Evolutionary conservation across 2,888 invertebrate genomes (phyloP), one percentile per base, ranked within the genome.

Genomic region (Ashinkailepas kermadecensis): DNA sequence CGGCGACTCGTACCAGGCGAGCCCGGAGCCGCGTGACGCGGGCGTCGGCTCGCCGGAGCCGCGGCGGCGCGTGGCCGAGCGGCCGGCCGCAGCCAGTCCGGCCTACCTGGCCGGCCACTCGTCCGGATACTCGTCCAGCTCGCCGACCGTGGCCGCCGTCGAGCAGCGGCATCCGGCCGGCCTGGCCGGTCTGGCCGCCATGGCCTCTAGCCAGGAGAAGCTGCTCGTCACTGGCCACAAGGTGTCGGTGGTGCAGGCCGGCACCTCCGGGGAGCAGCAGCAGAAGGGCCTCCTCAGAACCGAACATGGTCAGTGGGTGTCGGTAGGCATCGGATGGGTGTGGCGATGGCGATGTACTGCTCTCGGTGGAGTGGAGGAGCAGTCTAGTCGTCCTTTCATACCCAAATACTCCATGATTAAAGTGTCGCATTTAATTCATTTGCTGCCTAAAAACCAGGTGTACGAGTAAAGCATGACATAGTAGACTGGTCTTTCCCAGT

Each of bases 141-240:
- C 74, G 18, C 74, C 74, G 54, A 74, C 74, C 9, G 74, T 74
- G 54, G 74, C 74, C 18, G 54, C 11, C 39, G 65, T 9, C 65
- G 23, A 9, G 23, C 67, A 25, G 67, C 67, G 67, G 25, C 39
- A 70, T 25, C 54, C 54, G 74, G 56, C 56, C 54, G 74, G 74
- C 10, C 74, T 74, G 74, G 74, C 74, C 21, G 11, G 74, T 0
- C 74, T 74, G 54, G 74, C 74, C 10, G 74, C 74, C 54, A 74
- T 74, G 74, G 74, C 74, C 74, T 74, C 74, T 56, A 74, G 74
- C 74, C 74, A 74, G 74, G 23, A 74, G 74, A 74, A 74, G 74
- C 18, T 74, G 74, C 74, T 74, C 10, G 54, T 54, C 21, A n/a
- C 56, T 10, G 74, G 74, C 54, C 74, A 56, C 18, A 54, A 74